phyloP scores from a whole-genome alignment of 2,888 invertebrate species.

The Acanthoscelides obtectus region DNA sequence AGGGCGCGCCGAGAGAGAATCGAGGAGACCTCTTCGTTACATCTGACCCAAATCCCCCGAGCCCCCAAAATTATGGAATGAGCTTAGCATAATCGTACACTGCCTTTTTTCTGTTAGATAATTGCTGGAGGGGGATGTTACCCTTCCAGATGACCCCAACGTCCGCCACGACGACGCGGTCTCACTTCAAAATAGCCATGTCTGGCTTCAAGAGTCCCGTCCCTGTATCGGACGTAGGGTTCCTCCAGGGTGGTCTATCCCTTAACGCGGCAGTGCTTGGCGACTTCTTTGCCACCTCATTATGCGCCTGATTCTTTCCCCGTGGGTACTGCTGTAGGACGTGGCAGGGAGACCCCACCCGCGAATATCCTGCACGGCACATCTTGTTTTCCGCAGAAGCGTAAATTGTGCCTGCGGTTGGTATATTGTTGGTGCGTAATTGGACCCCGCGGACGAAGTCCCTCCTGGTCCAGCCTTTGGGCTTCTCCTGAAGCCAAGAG shows the following conservation, averaged over 20 bases:
- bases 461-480: slow-evolving; percentile 12
- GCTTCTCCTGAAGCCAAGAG: neutral
- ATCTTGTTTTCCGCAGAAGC: slow-evolving; percentile 4
- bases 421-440: slow-evolving; percentile 10
- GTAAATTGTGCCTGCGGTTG: slow-evolving; percentile 7
- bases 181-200: neutral
- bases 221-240: slow-evolving; percentile 19
- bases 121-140: too few relatives aligned
- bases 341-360: slow-evolving; percentile 15
- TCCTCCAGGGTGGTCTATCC: slow-evolving; percentile 14
- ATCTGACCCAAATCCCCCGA: too few relatives aligned
- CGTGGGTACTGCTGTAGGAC: slow-evolving; percentile 11
- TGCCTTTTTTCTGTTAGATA: too few relatives aligned
- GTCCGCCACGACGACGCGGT: neutral
- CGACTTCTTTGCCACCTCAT: slow-evolving; percentile 16
- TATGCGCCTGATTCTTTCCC: slow-evolving; percentile 19
- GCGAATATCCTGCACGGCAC: slow-evolving; percentile 18
- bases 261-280: slow-evolving; percentile 3
- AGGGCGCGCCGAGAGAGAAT: too few relatives aligned
- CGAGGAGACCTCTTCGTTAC: too few relatives aligned
- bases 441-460: slow-evolving; percentile 25
- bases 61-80: too few relatives aligned
- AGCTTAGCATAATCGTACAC: too few relatives aligned
- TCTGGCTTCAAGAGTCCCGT: slow-evolving; percentile 26
- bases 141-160: too few relatives aligned